Percentiles rank a stretch among this genome's conserved stretches.
Evolutionary conservation across 2,888 invertebrate genomes (phyloP).

Genomic region (Drosophila paranaensis): DNA sequence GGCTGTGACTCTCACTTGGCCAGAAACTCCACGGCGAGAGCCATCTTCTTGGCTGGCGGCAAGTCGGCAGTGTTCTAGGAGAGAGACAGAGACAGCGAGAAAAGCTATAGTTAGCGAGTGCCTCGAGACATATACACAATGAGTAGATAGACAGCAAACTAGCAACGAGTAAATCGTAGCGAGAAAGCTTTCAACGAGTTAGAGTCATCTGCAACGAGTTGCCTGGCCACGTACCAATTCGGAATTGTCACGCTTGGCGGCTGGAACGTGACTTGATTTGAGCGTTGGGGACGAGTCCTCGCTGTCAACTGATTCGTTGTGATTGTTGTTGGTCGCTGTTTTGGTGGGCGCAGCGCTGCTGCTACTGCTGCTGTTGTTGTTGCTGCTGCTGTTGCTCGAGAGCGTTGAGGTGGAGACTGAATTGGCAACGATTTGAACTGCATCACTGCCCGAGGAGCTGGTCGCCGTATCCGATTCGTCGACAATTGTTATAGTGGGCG

Average conservation of each 20-base stretch:
- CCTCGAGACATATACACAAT: background rate
- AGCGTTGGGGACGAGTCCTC: conserved; percentile 40
- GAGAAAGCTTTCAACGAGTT: no score
- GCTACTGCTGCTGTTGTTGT: conserved; percentile 31
- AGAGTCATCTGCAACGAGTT: no score
- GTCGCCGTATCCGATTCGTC: conserved; percentile 84
- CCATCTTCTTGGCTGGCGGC: conserved; percentile 65
- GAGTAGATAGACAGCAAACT: no score
- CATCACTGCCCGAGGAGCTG: conserved; percentile 45
- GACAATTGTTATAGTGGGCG: conserved; percentile 77
- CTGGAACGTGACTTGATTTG: conserved; percentile 34
- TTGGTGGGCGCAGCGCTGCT: conserved; percentile 46
- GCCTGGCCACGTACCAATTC: conserved; percentile 37
- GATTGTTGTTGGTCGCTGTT: conserved; percentile 44
- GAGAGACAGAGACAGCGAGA: background rate
- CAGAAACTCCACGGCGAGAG: conserved; percentile 50
- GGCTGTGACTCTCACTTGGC: conserved; percentile 47
- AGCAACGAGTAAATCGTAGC: no score
- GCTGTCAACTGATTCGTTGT: conserved; percentile 41
- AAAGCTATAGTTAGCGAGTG: conserved; percentile 1
- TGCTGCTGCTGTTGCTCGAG: conserved; percentile 28
- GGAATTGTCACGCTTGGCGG: conserved; percentile 38
- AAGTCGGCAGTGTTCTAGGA: conserved; percentile 51
- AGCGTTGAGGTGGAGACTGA: conserved; percentile 20
- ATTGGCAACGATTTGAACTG: conserved; percentile 19